Percentiles rank a stretch among this genome's conserved stretches.
Evolutionary conservation across 2,113 vertebrate species (phyloP).

Genomic region (Cynoglossus semilaevis): DNA sequence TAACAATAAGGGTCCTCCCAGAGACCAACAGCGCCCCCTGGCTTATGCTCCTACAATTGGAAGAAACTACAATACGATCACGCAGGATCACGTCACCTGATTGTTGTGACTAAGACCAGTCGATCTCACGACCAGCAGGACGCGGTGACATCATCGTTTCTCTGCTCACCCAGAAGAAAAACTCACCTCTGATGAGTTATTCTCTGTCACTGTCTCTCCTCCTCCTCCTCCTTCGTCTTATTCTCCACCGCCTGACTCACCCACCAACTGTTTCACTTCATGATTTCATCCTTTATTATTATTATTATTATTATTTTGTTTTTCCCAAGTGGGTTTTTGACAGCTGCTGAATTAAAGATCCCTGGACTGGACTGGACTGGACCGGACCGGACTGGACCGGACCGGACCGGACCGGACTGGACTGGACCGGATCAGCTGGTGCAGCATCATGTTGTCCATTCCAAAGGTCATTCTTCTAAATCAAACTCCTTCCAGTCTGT

Average conservation of each 20-base stretch:
- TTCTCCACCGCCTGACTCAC: neutral
- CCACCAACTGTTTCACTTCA: neutral
- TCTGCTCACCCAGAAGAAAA: neutral
- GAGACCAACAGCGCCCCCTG: too few relatives aligned
- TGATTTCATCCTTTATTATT: neutral
- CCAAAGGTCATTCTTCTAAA: neutral
- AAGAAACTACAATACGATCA: too few relatives aligned
- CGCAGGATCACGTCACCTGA: too few relatives aligned
- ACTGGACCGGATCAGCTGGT: too few relatives aligned
- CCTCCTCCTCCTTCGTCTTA: neutral
- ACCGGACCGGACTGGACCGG: too few relatives aligned
- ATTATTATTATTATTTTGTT: neutral
- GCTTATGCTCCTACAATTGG: too few relatives aligned
- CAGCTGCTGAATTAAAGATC: conserved; percentile 12
- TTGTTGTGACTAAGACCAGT: conserved; percentile 27
- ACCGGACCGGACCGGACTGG: too few relatives aligned
- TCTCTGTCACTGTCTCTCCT: neutral
- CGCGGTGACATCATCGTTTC: neutral
- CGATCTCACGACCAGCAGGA: neutral
- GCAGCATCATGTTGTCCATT: too few relatives aligned
- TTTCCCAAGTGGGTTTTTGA: neutral
- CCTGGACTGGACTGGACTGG: neutral
- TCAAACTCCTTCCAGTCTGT: conserved; percentile 4
- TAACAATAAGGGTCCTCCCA: too few relatives aligned
- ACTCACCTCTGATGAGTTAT: neutral